These are phyloP conservation scores for Pollenia amentaria DNA, from an alignment of 2,888 invertebrate genomes.

Conservation along the genomic window DNA sequence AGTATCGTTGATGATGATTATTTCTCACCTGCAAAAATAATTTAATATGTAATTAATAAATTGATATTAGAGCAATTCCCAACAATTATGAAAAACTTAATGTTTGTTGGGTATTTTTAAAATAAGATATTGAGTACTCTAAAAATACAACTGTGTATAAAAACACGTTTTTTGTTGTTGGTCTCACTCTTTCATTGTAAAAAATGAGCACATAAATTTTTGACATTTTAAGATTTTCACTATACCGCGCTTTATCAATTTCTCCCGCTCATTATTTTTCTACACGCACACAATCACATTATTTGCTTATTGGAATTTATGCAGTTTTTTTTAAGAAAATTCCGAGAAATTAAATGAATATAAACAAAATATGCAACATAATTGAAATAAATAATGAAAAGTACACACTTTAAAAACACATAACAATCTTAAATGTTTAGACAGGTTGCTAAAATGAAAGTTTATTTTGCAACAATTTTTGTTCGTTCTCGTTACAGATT, in stretches of 20 bases:
- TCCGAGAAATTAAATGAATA: conserved; percentile 23
- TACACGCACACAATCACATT: conserved; percentile 9
- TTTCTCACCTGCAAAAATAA: conserved; percentile 14
- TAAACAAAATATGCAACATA: conserved; percentile 1
- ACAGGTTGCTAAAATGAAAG: conserved; percentile 4
- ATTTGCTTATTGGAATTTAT: conserved; percentile 35
- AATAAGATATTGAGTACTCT: conserved; percentile 10
- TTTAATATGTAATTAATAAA: background rate
- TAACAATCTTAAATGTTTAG: background rate
- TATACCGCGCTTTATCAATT: conserved; percentile 38
- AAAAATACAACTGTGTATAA: conserved; percentile 57
- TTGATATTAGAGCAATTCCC: background rate
- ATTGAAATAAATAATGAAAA: conserved; percentile 18
- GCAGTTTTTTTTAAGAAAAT: conserved; percentile 22
- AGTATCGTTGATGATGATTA: conserved; percentile 12
- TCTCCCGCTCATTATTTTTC: conserved; percentile 36
- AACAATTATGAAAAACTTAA: background rate
- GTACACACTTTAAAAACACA: conserved; percentile 2
- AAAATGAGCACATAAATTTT: conserved; percentile 37
- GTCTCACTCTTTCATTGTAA: conserved; percentile 16
- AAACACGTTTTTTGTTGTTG: conserved; percentile 71
- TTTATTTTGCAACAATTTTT: conserved; percentile 1
- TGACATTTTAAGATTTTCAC: conserved; percentile 49
- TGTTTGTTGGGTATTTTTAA: conserved; percentile 42
- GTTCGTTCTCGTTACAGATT: conserved; percentile 30